A percentile compares a stretch with the other conserved stretches of the same genome.
phyloP scores from a whole-genome alignment of 2,888 invertebrate genomes.

The Drosophila phalerata region DNA sequence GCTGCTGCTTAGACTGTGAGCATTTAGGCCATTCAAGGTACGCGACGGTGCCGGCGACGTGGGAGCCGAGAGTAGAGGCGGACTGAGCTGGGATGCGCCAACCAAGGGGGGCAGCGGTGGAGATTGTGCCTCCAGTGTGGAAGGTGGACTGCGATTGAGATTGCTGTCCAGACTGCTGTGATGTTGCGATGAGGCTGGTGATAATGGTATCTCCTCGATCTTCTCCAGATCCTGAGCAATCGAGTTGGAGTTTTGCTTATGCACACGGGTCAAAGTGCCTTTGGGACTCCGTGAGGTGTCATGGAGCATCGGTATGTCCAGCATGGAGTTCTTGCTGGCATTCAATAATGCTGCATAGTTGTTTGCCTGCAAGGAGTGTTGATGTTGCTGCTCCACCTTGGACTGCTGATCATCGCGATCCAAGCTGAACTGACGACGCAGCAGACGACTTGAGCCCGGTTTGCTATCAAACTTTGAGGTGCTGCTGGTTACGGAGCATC shows the following conservation, averaged over 20 bases:
- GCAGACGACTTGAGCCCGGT: conserved; percentile 86
- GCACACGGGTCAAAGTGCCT: conserved; percentile 85
- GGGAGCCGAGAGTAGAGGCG: conserved; percentile 76
- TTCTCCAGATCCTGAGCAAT: conserved; percentile 89
- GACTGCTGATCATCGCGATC: conserved; percentile 88
- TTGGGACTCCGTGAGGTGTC: conserved; percentile 84
- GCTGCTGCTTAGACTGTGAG: conserved; percentile 40
- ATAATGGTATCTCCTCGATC: conserved; percentile 89
- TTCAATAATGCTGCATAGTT: conserved; percentile 67
- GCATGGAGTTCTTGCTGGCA: conserved; percentile 73
- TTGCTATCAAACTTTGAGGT: conserved; percentile 82
- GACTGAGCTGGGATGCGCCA: conserved; percentile 37
- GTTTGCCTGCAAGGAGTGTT: conserved; percentile 71
- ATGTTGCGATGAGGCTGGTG: conserved; percentile 86
- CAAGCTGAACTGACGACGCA: conserved; percentile 90
- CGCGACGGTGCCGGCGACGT: conserved; percentile 81
- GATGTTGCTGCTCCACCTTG: conserved; percentile 74
- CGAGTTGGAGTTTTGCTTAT: conserved; percentile 90
- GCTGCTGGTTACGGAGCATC: conserved; percentile 63
- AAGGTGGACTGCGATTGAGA: conserved; percentile 84
- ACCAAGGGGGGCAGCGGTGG: conserved; percentile 53
- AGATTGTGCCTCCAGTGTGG: conserved; percentile 78
- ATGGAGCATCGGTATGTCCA: conserved; percentile 84
- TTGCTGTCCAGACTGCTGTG: conserved; percentile 85
- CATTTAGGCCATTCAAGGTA: conserved; percentile 69